Conservation (phyloP, 2,888 invertebrate species). For the Arrhopalites spinosus region DNA sequence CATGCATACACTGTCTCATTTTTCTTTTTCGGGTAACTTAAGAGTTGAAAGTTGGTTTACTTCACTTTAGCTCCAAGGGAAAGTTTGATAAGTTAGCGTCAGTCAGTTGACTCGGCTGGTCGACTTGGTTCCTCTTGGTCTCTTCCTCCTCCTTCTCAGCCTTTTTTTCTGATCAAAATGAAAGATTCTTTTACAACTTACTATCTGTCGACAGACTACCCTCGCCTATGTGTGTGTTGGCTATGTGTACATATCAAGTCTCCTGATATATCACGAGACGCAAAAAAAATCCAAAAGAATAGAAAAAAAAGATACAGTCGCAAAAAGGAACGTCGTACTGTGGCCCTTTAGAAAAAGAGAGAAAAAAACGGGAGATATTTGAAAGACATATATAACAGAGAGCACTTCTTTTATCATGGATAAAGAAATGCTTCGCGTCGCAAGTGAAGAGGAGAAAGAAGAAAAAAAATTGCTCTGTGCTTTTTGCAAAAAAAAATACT, state of each 20-base stretch:
- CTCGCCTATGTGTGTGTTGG: background rate
- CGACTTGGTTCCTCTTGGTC: no score
- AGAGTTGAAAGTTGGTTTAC: constrained; percentile 28
- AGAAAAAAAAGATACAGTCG: background rate
- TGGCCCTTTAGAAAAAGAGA: constrained; percentile 6
- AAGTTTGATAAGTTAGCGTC: constrained; percentile 26
- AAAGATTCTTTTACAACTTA: constrained; percentile 14
- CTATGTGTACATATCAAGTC: background rate
- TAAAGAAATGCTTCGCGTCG: background rate
- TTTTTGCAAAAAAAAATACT: background rate
- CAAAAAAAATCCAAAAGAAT: background rate
- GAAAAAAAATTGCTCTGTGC: background rate
- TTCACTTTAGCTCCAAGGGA: constrained; percentile 21
- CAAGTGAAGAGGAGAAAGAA: constrained; percentile 9
- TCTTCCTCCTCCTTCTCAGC: background rate
- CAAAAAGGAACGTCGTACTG: background rate
- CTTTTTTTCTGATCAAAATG: constrained; percentile 7
- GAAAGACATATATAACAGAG: constrained; percentile 20
- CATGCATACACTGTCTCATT: constrained; percentile 10
- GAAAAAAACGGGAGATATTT: background rate
- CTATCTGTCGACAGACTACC: background rate
- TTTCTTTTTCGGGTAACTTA: constrained; percentile 23
- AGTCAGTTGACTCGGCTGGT: constrained; percentile 22
- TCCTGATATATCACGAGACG: background rate
- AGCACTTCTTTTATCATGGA: constrained; percentile 15